Evolutionary conservation across 2,113 vertebrate species (phyloP).

Genomic region (Xenus cinereus): DNA sequence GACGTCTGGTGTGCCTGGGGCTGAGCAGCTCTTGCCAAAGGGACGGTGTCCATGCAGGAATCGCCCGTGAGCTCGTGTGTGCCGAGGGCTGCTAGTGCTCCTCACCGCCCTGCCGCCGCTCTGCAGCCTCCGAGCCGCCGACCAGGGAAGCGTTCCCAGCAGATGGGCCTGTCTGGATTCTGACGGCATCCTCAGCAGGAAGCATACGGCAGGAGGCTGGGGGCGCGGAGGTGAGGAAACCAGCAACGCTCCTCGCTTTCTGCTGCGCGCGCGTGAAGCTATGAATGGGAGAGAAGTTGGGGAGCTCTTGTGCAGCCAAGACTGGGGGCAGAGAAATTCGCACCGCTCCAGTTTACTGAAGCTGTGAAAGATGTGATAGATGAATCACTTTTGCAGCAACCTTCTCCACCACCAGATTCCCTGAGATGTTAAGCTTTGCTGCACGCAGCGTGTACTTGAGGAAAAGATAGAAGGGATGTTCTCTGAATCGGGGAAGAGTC

Average conservation of each 20-base stretch:
- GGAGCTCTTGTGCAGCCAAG: neutral
- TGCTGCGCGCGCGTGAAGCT: accelerated
- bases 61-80: accelerated
- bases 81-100: neutral
- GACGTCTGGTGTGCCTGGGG: neutral
- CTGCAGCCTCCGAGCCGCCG: accelerated
- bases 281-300: neutral
- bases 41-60: neutral
- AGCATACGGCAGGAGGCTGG: neutral
- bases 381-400: conserved; percentile 60
- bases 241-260: neutral
- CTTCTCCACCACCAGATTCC: neutral
- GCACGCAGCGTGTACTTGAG: conserved; percentile 24
- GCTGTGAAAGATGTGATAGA: conserved; percentile 52
- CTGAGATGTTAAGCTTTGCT: conserved; percentile 1
- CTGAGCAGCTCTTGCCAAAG: neutral
- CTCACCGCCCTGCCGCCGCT: accelerated
- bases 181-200: neutral
- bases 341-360: neutral
- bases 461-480: conserved; percentile 60
- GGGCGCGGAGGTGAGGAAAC: neutral
- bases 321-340: neutral
- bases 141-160: neutral
- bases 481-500: conserved; percentile 54
- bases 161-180: neutral